Conservation (phyloP, 2,888 invertebrate genomes). For the Mycalesis mineus region DNA sequence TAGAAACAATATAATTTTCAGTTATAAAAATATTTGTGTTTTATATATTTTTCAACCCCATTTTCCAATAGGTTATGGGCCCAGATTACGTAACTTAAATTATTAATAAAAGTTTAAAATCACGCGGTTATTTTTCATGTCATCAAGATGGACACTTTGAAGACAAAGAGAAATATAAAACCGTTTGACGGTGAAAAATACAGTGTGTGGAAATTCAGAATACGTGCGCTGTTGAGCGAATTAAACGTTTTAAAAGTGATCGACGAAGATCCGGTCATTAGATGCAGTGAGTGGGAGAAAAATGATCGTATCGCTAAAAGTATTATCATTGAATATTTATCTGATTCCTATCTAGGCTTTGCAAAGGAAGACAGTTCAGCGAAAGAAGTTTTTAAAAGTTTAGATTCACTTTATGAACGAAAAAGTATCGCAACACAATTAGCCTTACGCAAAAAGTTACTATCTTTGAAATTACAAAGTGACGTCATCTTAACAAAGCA, state of each 20-base stretch:
- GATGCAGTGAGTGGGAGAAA: constrained; percentile 15
- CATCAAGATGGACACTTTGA: background rate
- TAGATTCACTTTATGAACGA: constrained; percentile 32
- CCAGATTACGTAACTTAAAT: too few relatives aligned
- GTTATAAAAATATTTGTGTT: too few relatives aligned
- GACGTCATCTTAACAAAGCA: background rate
- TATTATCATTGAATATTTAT: constrained; percentile 29
- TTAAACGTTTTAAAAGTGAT: constrained; percentile 33
- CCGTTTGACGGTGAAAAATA: background rate
- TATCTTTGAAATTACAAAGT: constrained; percentile 25
- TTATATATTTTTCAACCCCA: too few relatives aligned
- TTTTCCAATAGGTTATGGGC: too few relatives aligned
- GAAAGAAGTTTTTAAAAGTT: background rate
- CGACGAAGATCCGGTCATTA: constrained; percentile 20
- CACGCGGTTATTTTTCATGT: too few relatives aligned
- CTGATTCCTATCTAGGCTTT: constrained; percentile 22
- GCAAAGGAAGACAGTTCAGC: background rate
- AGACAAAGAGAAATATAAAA: background rate
- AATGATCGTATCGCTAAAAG: constrained; percentile 29
- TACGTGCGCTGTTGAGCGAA: constrained; percentile 20
- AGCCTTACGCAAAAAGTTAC: constrained; percentile 30
- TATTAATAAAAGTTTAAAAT: too few relatives aligned
- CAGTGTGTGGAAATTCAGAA: background rate
- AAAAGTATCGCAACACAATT: constrained; percentile 33
- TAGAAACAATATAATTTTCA: too few relatives aligned